Evolutionary conservation across 2,888 invertebrate genomes (phyloP).

Genomic region (Idaea dimidiata): DNA sequence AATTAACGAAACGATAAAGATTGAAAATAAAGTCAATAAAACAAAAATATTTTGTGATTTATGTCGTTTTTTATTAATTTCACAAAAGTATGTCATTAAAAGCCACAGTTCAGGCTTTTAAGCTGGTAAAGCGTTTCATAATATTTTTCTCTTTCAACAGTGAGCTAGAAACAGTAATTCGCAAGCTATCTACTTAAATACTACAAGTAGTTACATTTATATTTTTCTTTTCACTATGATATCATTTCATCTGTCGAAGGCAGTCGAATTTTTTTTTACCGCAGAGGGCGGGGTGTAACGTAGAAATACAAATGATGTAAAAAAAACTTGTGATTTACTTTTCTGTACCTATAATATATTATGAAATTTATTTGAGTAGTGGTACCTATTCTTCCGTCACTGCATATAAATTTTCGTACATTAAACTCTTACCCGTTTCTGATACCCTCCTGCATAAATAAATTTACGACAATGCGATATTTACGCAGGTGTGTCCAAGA

Average conservation of each 20-base stretch:
- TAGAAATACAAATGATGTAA: too few species aligned
- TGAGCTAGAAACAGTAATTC: conserved; percentile 66
- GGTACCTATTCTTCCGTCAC: too few species aligned
- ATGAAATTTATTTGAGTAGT: too few species aligned
- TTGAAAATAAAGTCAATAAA: conserved; percentile 11
- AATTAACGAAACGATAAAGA: too few species aligned
- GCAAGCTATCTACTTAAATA: conserved; percentile 65
- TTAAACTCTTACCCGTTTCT: too few species aligned
- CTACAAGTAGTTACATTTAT: conserved; percentile 28
- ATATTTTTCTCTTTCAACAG: conserved; percentile 48
- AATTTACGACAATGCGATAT: too few species aligned
- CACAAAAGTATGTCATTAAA: conserved; percentile 77
- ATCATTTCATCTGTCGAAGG: conserved; percentile 61
- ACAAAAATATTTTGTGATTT: conserved; percentile 37
- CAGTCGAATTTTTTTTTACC: conserved; percentile 10
- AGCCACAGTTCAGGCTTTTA: conserved; percentile 81
- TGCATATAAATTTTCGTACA: too few species aligned
- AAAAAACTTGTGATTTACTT: too few species aligned
- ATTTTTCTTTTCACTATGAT: conserved; percentile 41
- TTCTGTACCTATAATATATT: too few species aligned
- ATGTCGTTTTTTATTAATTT: conserved; percentile 78
- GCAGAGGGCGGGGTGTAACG: too few species aligned
- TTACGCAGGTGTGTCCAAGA: too few species aligned
- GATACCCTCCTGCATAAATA: too few species aligned
- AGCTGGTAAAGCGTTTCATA: conserved; percentile 69